These are phyloP conservation scores for Caenorhabditis sp. DNA, from an alignment of 2,888 invertebrate genomes.

Conservation along the genomic window DNA sequence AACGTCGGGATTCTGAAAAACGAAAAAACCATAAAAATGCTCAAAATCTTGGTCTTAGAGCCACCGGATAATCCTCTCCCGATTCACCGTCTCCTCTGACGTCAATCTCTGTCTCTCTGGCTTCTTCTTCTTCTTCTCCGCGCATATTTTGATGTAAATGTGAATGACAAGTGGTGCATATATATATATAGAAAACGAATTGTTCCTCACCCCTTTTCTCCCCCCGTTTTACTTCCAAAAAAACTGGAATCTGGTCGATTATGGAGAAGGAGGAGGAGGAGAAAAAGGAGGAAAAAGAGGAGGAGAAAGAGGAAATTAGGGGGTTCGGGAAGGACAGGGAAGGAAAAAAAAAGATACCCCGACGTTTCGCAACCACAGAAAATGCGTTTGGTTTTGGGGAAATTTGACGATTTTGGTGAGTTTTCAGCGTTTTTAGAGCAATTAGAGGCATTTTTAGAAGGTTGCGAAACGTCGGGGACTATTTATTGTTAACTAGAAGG, in stretches of 20 bases:
- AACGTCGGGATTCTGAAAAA: too few relatives aligned
- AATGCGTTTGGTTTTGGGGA: too few relatives aligned
- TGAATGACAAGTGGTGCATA: background rate
- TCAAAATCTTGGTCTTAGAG: too few relatives aligned
- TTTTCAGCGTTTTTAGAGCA: too few relatives aligned
- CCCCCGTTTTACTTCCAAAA: too few relatives aligned
- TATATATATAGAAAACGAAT: background rate
- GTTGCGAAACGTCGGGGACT: too few relatives aligned
- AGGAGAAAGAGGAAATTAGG: background rate
- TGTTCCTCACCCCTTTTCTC: too few relatives aligned
- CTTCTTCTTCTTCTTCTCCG: background rate
- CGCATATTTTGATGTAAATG: conserved; percentile 1
- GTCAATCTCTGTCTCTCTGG: background rate
- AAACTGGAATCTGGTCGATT: background rate
- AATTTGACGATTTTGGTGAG: too few relatives aligned
- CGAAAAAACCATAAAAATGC: background rate
- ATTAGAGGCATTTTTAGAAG: too few relatives aligned
- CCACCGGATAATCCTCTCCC: background rate
- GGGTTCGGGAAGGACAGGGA: background rate
- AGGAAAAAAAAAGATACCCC: background rate
- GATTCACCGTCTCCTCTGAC: background rate
- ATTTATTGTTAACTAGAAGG: too few relatives aligned
- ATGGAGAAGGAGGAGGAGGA: background rate
- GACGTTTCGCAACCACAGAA: too few relatives aligned
- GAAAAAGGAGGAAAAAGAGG: background rate